Conservation (phyloP, 2,888 invertebrate genomes). For the Disparrhopalites patrizii region DNA sequence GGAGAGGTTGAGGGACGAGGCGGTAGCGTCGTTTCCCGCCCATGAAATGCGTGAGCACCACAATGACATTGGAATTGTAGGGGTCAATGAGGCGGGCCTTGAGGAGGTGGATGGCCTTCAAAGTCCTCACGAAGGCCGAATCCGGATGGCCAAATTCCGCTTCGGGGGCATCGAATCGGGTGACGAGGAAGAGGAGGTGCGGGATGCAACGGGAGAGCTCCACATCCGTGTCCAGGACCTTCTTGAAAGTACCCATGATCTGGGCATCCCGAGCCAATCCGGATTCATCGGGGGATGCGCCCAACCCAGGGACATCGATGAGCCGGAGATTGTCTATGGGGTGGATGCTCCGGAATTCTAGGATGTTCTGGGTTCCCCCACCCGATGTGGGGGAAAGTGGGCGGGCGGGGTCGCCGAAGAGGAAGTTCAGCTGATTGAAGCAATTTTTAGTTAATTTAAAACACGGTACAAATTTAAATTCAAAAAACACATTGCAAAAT, state of each 20-base stretch:
- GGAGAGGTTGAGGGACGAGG: conserved; percentile 11
- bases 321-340: conserved; percentile 30
- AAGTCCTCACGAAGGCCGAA: conserved; percentile 30
- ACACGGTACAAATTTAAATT: background rate
- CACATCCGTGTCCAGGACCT: conserved; percentile 32
- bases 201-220: conserved; percentile 33
- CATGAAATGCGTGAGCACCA: conserved; percentile 37
- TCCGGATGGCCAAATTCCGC: background rate
- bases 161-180: conserved; percentile 31
- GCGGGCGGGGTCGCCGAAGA: conserved; percentile 23
- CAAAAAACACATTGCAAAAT: background rate
- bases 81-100: conserved; percentile 31
- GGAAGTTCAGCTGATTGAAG: conserved; percentile 27
- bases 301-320: conserved; percentile 38
- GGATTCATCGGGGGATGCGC: conserved; percentile 11
- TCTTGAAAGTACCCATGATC: conserved; percentile 35
- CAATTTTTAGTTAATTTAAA: background rate
- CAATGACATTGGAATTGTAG: conserved; percentile 34
- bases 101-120: conserved; percentile 33
- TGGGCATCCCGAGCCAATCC: conserved; percentile 30
- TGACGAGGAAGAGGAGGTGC: conserved; percentile 31
- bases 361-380: conserved; percentile 27
- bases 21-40: conserved; percentile 19
- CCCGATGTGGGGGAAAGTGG: conserved; percentile 21
- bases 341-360: conserved; percentile 28